Percentiles rank a stretch among this genome's conserved stretches.
Conservation (phyloP, 2,888 invertebrate genomes). For the Kuschelorhynchus macadamiae region DNA sequence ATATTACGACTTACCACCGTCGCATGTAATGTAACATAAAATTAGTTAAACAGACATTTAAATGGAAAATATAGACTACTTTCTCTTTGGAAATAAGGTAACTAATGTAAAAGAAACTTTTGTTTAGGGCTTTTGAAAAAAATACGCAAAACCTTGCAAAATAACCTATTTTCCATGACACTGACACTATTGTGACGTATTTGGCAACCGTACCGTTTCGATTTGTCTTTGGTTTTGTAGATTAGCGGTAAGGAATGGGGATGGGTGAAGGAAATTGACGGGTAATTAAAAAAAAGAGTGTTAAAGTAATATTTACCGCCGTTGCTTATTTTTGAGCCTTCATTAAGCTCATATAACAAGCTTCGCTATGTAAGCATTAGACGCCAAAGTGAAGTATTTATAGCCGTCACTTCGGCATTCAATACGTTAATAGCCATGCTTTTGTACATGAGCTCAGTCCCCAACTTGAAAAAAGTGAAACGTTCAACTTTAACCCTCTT, state of each 20-base stretch:
- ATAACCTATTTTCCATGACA: conserved; percentile 30
- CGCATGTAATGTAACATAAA: neutral
- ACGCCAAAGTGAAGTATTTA: neutral
- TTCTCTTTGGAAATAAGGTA: too few relatives aligned
- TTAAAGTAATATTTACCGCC: neutral
- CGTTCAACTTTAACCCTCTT: too few relatives aligned
- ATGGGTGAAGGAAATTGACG: neutral
- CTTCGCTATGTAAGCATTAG: neutral
- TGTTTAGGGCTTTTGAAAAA: conserved; percentile 18
- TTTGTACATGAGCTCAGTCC: too few relatives aligned
- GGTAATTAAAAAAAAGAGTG: neutral
- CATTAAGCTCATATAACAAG: neutral
- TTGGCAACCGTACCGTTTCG: conserved; percentile 7
- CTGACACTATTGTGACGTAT: conserved; percentile 4
- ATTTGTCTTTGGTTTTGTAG: neutral
- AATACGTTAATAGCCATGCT: neutral
- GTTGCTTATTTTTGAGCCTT: neutral
- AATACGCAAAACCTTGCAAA: conserved; percentile 26
- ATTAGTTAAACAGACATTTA: conserved; percentile 3
- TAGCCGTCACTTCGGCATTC: neutral
- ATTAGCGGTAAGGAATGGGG: too few relatives aligned
- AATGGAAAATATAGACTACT: neutral
- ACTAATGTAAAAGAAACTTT: too few relatives aligned
- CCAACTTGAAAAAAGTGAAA: too few relatives aligned
- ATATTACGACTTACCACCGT: neutral